These are phyloP conservation scores for Schizaphis graminum DNA, from an alignment of 2,888 invertebrate species.

Conservation along the genomic window DNA sequence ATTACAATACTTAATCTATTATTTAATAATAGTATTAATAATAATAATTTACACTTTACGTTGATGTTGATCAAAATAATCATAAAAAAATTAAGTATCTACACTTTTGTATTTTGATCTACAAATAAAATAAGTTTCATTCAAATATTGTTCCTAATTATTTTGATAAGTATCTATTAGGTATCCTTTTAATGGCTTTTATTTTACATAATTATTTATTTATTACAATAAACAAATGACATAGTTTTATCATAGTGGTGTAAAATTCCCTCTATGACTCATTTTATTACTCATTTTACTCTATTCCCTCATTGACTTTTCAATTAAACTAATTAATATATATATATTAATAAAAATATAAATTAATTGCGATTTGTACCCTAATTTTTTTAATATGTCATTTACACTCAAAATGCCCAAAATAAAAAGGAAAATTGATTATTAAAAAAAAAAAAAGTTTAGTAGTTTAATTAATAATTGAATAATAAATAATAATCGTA, in stretches of 20 bases:
- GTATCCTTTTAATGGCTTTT: neutral
- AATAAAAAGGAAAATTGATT: neutral
- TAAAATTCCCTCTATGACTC: neutral
- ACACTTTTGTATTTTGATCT: neutral
- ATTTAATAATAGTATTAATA: neutral
- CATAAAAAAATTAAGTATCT: neutral
- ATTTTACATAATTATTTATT: neutral
- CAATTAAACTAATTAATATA: neutral
- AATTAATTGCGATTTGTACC: neutral
- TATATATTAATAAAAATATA: neutral
- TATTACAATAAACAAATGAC: neutral
- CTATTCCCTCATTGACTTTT: no score
- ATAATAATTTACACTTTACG: neutral
- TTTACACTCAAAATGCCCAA: neutral
- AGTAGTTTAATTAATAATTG: neutral
- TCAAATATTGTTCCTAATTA: neutral
- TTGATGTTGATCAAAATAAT: neutral
- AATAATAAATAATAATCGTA: neutral
- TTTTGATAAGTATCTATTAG: neutral
- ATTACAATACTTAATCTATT: neutral
- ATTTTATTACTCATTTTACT: no score
- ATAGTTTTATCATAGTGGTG: neutral
- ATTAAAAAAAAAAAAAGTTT: neutral
- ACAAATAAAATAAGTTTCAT: neutral
- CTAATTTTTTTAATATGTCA: neutral